Evolutionary conservation across 2,113 vertebrate species (phyloP).

Genomic region (Heterotis niloticus): DNA sequence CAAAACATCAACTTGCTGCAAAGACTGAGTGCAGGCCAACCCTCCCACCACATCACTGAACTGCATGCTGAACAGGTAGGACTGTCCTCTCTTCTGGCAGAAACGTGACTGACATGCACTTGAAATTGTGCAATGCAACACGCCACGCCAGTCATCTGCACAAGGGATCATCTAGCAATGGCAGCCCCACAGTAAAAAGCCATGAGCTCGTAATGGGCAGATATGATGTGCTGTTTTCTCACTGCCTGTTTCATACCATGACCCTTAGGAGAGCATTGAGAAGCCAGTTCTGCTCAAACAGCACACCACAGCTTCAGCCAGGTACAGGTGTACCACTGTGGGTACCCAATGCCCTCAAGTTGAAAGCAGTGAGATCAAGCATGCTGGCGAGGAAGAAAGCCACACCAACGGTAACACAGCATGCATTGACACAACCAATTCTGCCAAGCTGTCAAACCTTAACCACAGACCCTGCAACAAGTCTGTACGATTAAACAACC

Average conservation of each 20-base stretch:
- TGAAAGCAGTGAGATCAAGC: no score
- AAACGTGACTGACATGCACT: not conserved
- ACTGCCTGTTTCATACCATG: conserved; percentile 8
- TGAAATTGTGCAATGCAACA: not conserved
- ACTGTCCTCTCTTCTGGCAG: not conserved
- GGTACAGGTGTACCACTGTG: no score
- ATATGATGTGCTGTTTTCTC: conserved; percentile 47
- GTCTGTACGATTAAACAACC: not conserved
- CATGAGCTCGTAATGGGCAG: conserved; percentile 51
- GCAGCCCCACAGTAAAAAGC: conserved; percentile 41
- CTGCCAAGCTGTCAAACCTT: no score
- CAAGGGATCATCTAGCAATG: conserved; percentile 32
- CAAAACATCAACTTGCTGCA: not conserved
- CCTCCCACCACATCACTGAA: not conserved
- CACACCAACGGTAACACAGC: no score
- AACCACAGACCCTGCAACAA: not conserved
- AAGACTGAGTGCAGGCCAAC: conserved; percentile 1
- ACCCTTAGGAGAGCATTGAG: not conserved
- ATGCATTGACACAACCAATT: no score
- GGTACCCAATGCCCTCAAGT: not conserved
- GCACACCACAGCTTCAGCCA: not conserved
- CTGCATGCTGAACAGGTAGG: not conserved
- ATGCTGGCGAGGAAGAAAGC: no score
- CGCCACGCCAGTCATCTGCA: conserved; percentile 25
- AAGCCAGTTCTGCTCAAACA: not conserved